phyloP scores from a whole-genome alignment of 2,888 invertebrate genomes.

The Melanostoma mellinum region DNA sequence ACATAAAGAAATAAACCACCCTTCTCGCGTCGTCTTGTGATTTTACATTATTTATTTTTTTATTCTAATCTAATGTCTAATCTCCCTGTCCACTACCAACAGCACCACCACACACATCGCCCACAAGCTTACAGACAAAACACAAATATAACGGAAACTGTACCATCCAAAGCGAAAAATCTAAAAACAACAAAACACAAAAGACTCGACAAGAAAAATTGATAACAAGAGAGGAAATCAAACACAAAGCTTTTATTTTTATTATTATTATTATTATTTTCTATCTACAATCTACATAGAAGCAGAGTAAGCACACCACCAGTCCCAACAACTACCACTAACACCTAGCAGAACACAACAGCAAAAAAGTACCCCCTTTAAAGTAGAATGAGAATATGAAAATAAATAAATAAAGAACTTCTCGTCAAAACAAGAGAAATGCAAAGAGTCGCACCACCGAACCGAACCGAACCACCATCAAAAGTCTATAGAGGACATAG shows the following conservation, averaged over 20 bases:
- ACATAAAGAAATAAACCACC: constrained; percentile 36
- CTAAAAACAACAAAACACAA: constrained; percentile 50
- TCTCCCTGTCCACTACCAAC: neutral
- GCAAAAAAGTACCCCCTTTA: constrained; percentile 75
- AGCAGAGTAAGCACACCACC: constrained; percentile 11
- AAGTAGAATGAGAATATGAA: constrained; percentile 54
- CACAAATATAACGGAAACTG: constrained; percentile 51
- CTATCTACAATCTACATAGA: constrained; percentile 1
- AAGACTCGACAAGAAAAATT: constrained; percentile 30
- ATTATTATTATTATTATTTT: neutral
- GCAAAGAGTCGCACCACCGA: constrained; percentile 64
- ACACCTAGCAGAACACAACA: constrained; percentile 13
- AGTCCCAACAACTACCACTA: constrained; percentile 6
- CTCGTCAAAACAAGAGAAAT: constrained; percentile 34
- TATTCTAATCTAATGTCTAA: constrained; percentile 20
- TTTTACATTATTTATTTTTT: neutral
- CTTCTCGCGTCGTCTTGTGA: constrained; percentile 30
- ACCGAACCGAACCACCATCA: constrained; percentile 68
- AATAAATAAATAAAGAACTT: constrained; percentile 57
- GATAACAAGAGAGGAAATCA: constrained; percentile 56
- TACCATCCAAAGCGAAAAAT: constrained; percentile 49
- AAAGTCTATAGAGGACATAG: constrained; percentile 77
- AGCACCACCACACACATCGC: neutral
- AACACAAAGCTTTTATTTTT: constrained; percentile 34
- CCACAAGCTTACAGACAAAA: constrained; percentile 26